These are phyloP conservation scores for Typhlichthys subterraneus DNA, from an alignment of 2,797 vertebrate genomes.

Conservation along the genomic window DNA sequence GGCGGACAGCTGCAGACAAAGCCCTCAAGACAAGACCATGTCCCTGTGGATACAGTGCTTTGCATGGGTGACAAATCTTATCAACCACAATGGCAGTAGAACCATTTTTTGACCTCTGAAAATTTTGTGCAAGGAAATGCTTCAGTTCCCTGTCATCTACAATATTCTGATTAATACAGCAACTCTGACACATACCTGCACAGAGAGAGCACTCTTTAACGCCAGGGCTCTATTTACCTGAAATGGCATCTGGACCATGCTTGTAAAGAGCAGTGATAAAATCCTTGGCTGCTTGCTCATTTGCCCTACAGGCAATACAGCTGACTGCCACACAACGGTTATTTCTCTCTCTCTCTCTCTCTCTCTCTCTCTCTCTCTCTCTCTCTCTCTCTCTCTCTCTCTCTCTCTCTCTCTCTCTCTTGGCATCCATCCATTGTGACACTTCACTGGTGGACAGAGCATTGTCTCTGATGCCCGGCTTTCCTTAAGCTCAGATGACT, in stretches of 20 bases:
- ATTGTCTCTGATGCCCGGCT: slow-evolving; percentile 56
- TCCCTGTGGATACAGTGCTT: not conserved
- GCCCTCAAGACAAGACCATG: slow-evolving; percentile 17
- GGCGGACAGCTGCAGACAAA: slow-evolving; percentile 6
- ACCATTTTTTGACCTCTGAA: slow-evolving; percentile 33
- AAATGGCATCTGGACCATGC: slow-evolving; percentile 48
- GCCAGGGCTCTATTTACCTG: slow-evolving; percentile 67
- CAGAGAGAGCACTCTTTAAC: slow-evolving; percentile 39
- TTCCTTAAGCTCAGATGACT: slow-evolving; percentile 28
- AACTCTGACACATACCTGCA: slow-evolving; percentile 32
- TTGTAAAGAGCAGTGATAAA: slow-evolving; percentile 63
- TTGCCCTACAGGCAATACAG: slow-evolving; percentile 47
- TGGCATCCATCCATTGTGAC: slow-evolving; percentile 64
- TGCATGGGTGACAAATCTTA: slow-evolving; percentile 18
- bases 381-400: slow-evolving; percentile 17
- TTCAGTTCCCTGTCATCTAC: slow-evolving; percentile 25
- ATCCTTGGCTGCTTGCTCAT: slow-evolving; percentile 61
- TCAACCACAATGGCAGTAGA: slow-evolving; percentile 2
- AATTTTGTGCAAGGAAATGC: slow-evolving; percentile 25
- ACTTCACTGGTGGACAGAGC: slow-evolving; percentile 54
- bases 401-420: slow-evolving; percentile 29
- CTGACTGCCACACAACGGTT: slow-evolving; percentile 21
- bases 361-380: slow-evolving; percentile 28
- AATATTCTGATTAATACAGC: slow-evolving; percentile 5
- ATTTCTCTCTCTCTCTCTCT: slow-evolving; percentile 30